These are phyloP conservation scores for Palythoa grandiflora DNA, from an alignment of 92 coral and sea anemone species.

Conservation along the genomic window DNA sequence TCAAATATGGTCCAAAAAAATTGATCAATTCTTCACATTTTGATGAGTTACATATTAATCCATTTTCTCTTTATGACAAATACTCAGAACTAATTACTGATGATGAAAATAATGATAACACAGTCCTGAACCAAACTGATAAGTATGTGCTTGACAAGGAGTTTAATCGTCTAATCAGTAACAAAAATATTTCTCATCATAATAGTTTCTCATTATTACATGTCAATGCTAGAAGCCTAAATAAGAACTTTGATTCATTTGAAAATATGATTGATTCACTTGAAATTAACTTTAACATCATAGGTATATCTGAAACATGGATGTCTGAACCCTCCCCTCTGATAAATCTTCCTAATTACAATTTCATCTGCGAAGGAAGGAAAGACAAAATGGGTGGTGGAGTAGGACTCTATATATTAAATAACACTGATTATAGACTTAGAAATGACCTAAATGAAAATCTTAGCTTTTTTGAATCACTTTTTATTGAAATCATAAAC, in stretches of 20 bases:
- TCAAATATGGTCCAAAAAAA: slow-evolving; percentile 9
- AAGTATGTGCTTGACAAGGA: slow-evolving; percentile 17
- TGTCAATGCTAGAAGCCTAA: slow-evolving; percentile 11
- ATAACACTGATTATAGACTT: neutral
- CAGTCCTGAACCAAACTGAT: neutral
- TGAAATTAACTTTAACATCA: neutral
- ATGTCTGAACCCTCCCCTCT: neutral
- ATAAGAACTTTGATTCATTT: neutral
- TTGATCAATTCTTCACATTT: neutral
- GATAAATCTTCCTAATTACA: neutral
- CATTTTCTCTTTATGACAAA: slow-evolving; percentile 17
- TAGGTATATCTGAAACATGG: neutral
- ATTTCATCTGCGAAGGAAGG: slow-evolving; percentile 13
- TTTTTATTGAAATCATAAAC: slow-evolving; percentile 45
- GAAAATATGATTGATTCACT: neutral
- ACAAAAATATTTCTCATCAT: neutral
- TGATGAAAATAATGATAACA: slow-evolving; percentile 1
- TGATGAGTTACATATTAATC: neutral
- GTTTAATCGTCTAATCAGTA: neutral
- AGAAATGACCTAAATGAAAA: neutral
- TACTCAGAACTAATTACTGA: neutral
- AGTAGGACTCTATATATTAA: neutral
- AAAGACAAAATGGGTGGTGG: slow-evolving; percentile 1
- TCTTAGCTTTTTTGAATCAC: neutral
- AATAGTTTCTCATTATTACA: slow-evolving; percentile 22